A percentile compares a stretch with the other conserved stretches of the same genome.
Conservation (phyloP, 2,113 vertebrate genomes). For the Heptranchias perlo region DNA sequence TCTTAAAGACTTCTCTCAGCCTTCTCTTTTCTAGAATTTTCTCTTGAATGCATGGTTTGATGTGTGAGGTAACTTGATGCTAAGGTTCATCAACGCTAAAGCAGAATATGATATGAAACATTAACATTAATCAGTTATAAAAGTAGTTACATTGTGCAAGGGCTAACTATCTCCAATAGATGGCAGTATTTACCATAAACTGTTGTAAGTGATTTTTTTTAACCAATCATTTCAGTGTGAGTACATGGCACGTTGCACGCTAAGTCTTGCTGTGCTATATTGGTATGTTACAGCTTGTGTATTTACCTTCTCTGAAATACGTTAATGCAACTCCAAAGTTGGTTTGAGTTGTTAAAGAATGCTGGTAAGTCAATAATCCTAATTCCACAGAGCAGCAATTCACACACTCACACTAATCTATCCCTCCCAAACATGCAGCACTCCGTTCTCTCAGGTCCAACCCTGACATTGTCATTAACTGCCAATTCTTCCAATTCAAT, state of each 20-base stretch:
- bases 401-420: no score
- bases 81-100: background rate
- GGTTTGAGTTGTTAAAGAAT: background rate
- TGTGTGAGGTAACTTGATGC: background rate
- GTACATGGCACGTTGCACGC: background rate
- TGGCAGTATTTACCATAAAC: background rate
- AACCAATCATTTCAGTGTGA: background rate
- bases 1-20: no score
- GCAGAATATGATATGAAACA: background rate
- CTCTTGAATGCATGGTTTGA: background rate
- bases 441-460: background rate
- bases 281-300: background rate
- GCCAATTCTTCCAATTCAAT: no score
- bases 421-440: background rate
- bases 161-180: background rate
- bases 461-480: background rate
- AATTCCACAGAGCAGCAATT: background rate
- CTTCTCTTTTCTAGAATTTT: no score
- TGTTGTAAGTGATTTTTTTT: background rate
- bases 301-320: background rate
- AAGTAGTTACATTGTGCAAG: background rate
- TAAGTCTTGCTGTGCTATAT: background rate
- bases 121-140: background rate
- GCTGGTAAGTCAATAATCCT: background rate
- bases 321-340: background rate